Base-by-base conservation (phyloP, 2,113 vertebrate species). In the Paramisgurnus dabryanus region DNA sequence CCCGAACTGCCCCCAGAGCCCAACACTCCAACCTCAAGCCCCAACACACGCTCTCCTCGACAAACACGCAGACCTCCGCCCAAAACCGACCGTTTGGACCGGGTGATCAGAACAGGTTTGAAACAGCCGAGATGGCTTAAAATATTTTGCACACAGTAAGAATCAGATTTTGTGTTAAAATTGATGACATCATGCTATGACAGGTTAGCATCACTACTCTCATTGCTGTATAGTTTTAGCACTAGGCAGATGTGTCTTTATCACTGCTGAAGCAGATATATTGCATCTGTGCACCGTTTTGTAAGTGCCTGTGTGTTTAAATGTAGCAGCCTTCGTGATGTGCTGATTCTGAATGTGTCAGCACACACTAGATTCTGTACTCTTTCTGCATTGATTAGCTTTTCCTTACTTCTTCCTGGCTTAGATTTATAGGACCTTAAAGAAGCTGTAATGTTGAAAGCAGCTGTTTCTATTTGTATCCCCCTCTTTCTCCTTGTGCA, bases 21-120 rank as follows among this genome's bases (percentile, higher is more conserved):
- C 80, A 93, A 94, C 83, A 98, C 97, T 0, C 97, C 97, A 0
- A 95, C 94, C 0, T 95, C 96, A 82, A 96, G 96, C 1, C 97
- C 97, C 0, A 92, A 93, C 88, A 93, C 92, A 0, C 95, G 96
- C 77, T 97, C 96, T 41, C 97, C 97, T 3, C 93, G 97, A 64
- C 93, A 96, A 80, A 88, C 90, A 1, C 94, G 96, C 49, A 87
- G 95, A 60, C 90, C 90, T 0, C 67, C 91, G 17, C 96, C 96
- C 73, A 96, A 95, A 83, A 94, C 95, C 0, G 96, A 98, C 40
- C 94, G 96, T 10, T 87, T 98, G 53, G 96, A 98, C 80, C 91
- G 95, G 10, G 94, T 98, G 6, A 91, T 98, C 3, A 95, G 95
- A 85, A 95, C 96, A 94, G 96, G 95, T 97, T 81, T 67, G 79